Conservation (phyloP, 1,140 invertebrate genomes). For the Sycophaga agraensis region DNA sequence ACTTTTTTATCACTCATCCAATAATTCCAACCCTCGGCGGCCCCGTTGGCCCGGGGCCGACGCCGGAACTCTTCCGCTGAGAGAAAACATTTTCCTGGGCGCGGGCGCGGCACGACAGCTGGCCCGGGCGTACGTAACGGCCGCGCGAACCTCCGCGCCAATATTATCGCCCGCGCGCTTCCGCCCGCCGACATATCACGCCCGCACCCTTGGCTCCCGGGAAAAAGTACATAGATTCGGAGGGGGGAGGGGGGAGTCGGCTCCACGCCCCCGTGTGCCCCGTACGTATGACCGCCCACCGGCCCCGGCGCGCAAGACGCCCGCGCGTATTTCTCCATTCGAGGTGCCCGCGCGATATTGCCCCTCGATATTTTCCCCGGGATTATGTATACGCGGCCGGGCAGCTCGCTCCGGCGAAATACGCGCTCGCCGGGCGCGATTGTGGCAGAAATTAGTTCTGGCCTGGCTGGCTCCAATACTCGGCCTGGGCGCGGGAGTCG, state of each 20-base stretch:
- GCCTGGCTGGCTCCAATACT: too few species aligned
- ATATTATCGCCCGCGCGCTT: conserved; percentile 10
- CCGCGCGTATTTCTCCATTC: too few species aligned
- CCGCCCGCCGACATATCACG: neutral
- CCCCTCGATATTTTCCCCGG: too few species aligned
- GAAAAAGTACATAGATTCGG: neutral
- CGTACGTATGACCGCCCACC: neutral
- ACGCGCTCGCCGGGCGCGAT: too few species aligned
- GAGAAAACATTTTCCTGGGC: conserved; percentile 13
- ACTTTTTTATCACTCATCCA: conserved; percentile 18
- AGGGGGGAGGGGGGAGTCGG: too few species aligned
- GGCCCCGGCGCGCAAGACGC: neutral
- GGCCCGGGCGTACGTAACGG: conserved; percentile 12
- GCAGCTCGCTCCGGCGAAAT: too few species aligned
- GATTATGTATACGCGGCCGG: too few species aligned
- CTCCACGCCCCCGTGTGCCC: too few species aligned
- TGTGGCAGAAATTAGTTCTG: too few species aligned
- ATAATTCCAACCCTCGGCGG: conserved; percentile 4
- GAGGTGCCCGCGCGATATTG: too few species aligned
- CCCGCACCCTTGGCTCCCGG: neutral
- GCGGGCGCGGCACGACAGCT: conserved; percentile 3
- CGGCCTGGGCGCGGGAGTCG: too few species aligned
- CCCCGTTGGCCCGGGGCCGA: neutral
- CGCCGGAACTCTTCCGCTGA: neutral
- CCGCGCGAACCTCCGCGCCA: conserved; percentile 15